Base-by-base conservation (phyloP, 2,888 invertebrate species). In the Ephialtes manifestator region DNA sequence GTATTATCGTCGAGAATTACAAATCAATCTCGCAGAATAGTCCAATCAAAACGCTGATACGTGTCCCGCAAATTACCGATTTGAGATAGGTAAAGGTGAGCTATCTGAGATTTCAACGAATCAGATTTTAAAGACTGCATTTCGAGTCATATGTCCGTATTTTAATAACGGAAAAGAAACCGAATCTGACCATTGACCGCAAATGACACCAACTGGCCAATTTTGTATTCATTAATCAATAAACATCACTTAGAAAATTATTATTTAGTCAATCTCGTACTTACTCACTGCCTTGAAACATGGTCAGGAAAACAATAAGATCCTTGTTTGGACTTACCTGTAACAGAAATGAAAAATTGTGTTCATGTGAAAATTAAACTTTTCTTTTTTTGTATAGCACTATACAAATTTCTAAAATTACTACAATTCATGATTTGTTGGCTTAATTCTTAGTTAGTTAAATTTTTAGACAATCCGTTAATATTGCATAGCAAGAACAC, bases 271-370 rank as follows among this genome's bases (percentile, higher is more conserved):
- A 28, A 58, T 58, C 10, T 15, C 4, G 4, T 58, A 58, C 58
- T 58, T 15, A 58, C 58, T 58, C 13, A 15, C 4, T 1, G 24
- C 13, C 28, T 10, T 58, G 11, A 58, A 11, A 20, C 13, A 28
- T 28, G 24, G 24, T 28, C 10, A 35, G 18, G 8, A 63, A 2
- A 35, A 63, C 1, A 35, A 35, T 13, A 31, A 8, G 39, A 43
- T 39, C 18, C n/a, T 43, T 58, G 58, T 18, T 11, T 51, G 31
- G 53, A 85, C 87, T 87, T 85, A 87, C 87, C 87, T 87, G 79
- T n/a, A 87, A 87, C 87, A 87, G 18, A 81, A 83, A 83, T 15
- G 18, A 35, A 51, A 48, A 79, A 31, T 70, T 24, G 31, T 20
- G 18, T 58, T 65, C 13, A 67, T 58, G 13, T n/a, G 48, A 63